Evolutionary conservation across 2,797 vertebrate species (phyloP), one percentile per base, ranked within the genome.

Genomic region (Premnoplex brunnescens): DNA sequence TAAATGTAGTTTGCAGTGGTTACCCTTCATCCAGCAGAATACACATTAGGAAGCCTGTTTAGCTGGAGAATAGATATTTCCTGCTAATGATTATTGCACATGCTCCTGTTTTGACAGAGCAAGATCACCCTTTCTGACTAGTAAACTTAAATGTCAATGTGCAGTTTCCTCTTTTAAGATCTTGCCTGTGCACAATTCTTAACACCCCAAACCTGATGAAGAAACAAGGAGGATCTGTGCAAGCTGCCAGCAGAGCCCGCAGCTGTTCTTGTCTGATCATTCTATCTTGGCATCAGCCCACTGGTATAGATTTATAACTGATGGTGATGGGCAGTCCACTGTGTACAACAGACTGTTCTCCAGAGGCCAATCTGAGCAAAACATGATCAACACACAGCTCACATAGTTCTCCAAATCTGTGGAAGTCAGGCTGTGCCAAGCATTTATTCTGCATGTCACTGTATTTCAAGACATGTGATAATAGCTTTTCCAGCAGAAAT

Each of bases 51-150:
- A 84, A 91, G 46, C 18, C 39, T 67, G 12, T 26, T 84, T 78
- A 51, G 59, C 68, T 88, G 62, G 43, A 85, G 46, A 71, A 59
- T 2, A 56, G 9, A 58, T 80, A 55, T 91, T 92, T 78, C 48
- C 52, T 86, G 21, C 34, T 94, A 89, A 93, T 63, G 58, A 56
- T 63, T 95, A 86, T 86, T 96, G 24, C 91, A 93, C n/a, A 58
- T 77, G 67, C 20, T 89, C 27, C 28, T 86, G 14, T 67, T 88
- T 78, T 79, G 67, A 92, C 30, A 88, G 37, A 41, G 9, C 55
- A 81, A 78, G 86, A 46, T 78, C 66, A 76, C 43, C 32, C 7
- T 71, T 94, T 93, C 69, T 88, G 87, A 84, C 62, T 58, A 81
- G 81, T 19, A 84, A 79, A 82, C 39, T 64, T 37, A 80, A 92